Evolutionary conservation across 1,140 invertebrate genomes (phyloP), one percentile per base, ranked within the genome.

Genomic region (Drosophila biarmipes): DNA sequence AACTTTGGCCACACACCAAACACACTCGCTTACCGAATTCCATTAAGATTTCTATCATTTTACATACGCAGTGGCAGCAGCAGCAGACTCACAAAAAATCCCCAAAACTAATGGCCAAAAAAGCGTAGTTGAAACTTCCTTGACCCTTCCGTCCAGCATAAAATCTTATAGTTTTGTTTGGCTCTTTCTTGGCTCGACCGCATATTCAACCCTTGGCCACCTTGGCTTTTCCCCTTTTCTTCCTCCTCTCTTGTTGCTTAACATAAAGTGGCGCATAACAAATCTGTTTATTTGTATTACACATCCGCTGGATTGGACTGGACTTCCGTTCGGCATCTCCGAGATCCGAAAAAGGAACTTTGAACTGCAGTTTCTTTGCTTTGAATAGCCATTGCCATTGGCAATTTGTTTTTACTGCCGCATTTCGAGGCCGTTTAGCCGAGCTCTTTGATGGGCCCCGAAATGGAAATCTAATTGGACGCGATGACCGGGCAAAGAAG

Each of bases 251-350:
- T 43, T 69, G 35, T 56, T 45, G 81, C 81, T 74, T 78, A 85
- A 66, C 81, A 80, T 80, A 89, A 90, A 90, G 78, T 84, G 85
- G 76, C 58, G 87, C 87, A 90, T 90, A 90, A 90, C 87, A 90
- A 90, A 90, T 90, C 73, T 90, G 87, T 90, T 90, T 90, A 90
- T 86, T 86, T 87, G 82, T 87, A 80, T 78, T 77, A 43, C 45
- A 87, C 78, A 81, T 86, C 84, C 82, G 82, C 15, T 34, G 49
- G 38, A 38, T 80, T 69, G 43, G 45, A 53, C 59, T 56, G 58
- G 62, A 78, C 76, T 84, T 81, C 78, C 79, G 68, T 73, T 58
- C 56, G 73, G 58, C 69, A 62, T 59, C 51, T 34, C 34, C 46
- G 19, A 51, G 34, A 34, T 34, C 48, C 29, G 31, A 34, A 31